Conservation (phyloP, 2,113 vertebrate genomes). For the Cacatua alba region DNA sequence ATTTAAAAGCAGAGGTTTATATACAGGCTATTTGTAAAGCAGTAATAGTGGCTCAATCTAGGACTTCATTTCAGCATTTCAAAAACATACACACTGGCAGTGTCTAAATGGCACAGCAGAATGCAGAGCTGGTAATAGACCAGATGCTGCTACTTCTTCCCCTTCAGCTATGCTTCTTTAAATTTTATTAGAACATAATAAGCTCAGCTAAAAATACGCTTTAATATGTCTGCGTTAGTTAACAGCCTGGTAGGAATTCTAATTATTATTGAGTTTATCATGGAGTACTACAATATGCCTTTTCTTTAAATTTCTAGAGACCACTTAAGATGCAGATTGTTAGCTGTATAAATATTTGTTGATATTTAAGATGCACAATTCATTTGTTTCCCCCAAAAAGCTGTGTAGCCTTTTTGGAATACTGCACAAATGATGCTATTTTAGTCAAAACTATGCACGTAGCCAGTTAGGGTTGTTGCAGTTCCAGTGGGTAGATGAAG, state of each 20-base stretch:
- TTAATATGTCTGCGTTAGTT: constrained; percentile 73
- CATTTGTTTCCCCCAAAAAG: constrained; percentile 48
- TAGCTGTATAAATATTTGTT: constrained; percentile 70
- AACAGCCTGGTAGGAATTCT: constrained; percentile 72
- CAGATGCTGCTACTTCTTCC: constrained; percentile 55
- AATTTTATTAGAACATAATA: constrained; percentile 72
- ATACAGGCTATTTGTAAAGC: background rate
- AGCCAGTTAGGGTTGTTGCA: background rate
- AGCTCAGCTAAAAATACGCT: constrained; percentile 65
- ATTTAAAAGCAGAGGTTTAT: background rate
- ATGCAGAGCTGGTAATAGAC: constrained; percentile 27
- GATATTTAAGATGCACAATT: constrained; percentile 67
- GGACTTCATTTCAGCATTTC: background rate
- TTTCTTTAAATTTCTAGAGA: constrained; percentile 68
- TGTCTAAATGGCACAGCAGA: constrained; percentile 30
- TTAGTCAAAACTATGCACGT: background rate
- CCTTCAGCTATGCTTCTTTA: constrained; percentile 66
- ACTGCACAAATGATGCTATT: background rate
- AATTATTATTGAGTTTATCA: constrained; percentile 72
- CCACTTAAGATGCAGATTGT: constrained; percentile 65
- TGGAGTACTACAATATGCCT: constrained; percentile 12
- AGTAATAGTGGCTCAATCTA: background rate
- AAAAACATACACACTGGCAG: background rate
- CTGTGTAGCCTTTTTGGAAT: background rate
- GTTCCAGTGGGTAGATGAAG: background rate